phyloP scores from a whole-genome alignment of 2,888 invertebrate genomes.

The Polydesmus complanatus region DNA sequence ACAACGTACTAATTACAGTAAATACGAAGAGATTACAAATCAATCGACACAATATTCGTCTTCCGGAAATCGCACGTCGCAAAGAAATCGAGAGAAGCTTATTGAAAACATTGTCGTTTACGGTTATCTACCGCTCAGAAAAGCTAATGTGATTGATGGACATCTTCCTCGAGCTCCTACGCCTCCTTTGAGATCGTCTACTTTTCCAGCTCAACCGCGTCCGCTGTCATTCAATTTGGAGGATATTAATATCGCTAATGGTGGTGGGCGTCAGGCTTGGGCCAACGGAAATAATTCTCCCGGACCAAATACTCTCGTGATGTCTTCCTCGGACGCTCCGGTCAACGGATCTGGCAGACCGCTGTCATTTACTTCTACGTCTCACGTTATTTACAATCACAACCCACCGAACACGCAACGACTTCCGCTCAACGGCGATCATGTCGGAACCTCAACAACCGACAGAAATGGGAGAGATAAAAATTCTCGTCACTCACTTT shows the following conservation, averaged over 20 bases:
- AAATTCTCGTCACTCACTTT: neutral
- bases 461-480: neutral
- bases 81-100: neutral
- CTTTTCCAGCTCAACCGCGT: neutral
- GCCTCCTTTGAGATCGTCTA: slow-evolving; percentile 16
- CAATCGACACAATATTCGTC: neutral
- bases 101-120: neutral
- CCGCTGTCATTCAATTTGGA: neutral
- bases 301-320: neutral
- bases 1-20: neutral
- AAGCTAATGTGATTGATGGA: slow-evolving; percentile 1
- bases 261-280: neutral
- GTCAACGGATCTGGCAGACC: neutral
- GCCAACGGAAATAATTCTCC: neutral
- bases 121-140: slow-evolving; percentile 9
- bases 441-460: neutral
- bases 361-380: slow-evolving; percentile 8
- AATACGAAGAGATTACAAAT: neutral
- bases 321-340: neutral
- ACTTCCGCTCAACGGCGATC: neutral
- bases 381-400: slow-evolving; percentile 11
- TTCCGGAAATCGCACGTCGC: neutral
- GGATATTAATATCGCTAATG: neutral
- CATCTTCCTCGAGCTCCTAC: slow-evolving; percentile 16
- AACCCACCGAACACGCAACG: neutral